phyloP scores from a whole-genome alignment of 2,113 vertebrate species.

The Corydoras maculifer region DNA sequence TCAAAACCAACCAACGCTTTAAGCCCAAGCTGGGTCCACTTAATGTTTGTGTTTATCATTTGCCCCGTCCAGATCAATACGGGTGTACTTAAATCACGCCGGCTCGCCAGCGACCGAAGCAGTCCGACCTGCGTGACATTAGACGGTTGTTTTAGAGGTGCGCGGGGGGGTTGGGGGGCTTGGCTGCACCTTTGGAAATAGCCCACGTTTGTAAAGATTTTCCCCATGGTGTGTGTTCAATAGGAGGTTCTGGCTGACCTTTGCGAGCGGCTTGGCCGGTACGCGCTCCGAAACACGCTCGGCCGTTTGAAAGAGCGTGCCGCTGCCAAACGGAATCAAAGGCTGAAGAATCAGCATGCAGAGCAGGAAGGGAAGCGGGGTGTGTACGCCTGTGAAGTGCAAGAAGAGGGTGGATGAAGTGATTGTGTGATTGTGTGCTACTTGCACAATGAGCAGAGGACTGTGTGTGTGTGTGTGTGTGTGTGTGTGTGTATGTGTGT shows the following conservation, averaged over 20 bases:
- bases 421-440: conserved; percentile 1
- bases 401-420: conserved; percentile 4
- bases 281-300: conserved; percentile 25
- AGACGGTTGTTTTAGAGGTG: conserved; percentile 20
- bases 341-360: conserved; percentile 18
- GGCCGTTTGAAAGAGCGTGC: conserved; percentile 24
- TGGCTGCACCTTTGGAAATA: conserved; percentile 35
- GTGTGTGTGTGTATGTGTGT: conserved; percentile 9
- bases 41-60: background rate
- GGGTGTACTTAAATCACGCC: background rate
- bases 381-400: background rate
- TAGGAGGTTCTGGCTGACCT: conserved; percentile 39
- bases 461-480: conserved; percentile 7
- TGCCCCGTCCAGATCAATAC: conserved; percentile 14
- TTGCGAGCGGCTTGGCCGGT: conserved; percentile 22
- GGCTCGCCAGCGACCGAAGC: background rate
- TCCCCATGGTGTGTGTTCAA: conserved; percentile 32
- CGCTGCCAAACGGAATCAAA: conserved; percentile 31
- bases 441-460: conserved; percentile 6
- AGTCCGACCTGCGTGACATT: conserved; percentile 21
- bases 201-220: conserved; percentile 40
- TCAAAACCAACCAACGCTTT: no score
- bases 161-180: conserved; percentile 27
- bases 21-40: background rate
- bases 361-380: background rate